phyloP scores from a whole-genome alignment of 2,888 invertebrate genomes.

The Phasia obesa region DNA sequence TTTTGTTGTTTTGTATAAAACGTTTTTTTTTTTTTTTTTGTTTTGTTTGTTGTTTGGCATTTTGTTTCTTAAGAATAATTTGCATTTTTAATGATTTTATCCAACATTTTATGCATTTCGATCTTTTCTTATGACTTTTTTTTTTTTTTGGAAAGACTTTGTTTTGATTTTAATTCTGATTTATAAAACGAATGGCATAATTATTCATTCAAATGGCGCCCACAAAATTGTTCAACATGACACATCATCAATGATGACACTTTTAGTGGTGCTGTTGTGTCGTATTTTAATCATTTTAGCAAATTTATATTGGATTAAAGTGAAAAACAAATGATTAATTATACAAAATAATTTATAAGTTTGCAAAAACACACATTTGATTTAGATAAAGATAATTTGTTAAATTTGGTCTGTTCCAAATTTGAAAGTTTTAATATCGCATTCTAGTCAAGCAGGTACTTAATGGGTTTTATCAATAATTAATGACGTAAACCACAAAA shows the following conservation, averaged over 20 bases:
- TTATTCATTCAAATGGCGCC: constrained; percentile 73
- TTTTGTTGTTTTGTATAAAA: constrained; percentile 28
- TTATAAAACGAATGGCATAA: constrained; percentile 67
- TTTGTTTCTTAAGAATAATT: constrained; percentile 48
- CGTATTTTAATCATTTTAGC: constrained; percentile 48
- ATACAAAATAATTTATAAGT: constrained; percentile 41
- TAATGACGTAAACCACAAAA: too few relatives aligned
- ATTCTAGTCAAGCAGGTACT: constrained; percentile 7
- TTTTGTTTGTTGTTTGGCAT: constrained; percentile 16
- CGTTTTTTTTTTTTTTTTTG: constrained; percentile 50
- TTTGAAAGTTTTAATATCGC: too few relatives aligned
- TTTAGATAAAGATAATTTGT: constrained; percentile 34
- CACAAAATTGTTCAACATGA: constrained; percentile 72
- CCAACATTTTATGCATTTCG: constrained; percentile 57
- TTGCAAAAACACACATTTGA: constrained; percentile 7
- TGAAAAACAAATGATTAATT: constrained; percentile 57
- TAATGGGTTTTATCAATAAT: neutral
- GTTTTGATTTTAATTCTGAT: constrained; percentile 66
- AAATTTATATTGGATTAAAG: constrained; percentile 61
- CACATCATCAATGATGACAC: constrained; percentile 72
- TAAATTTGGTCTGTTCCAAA: neutral
- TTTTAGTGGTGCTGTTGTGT: constrained; percentile 57
- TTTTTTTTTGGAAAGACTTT: constrained; percentile 20
- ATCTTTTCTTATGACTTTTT: constrained; percentile 39
- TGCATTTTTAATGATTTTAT: constrained; percentile 64